Conservation (phyloP, 2,888 invertebrate species). For the Dermolepida albohirtum region DNA sequence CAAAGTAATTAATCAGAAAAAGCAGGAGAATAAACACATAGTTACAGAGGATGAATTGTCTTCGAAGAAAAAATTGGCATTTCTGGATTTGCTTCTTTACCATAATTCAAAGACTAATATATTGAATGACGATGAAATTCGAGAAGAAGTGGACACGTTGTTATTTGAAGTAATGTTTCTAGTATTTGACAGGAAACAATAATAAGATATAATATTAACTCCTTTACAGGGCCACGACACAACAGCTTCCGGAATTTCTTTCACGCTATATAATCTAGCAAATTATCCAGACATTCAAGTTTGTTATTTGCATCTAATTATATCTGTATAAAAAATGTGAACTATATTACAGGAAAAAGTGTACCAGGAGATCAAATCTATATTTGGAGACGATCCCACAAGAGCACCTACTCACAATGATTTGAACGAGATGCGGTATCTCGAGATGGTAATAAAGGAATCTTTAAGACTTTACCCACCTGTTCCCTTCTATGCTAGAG, state of each 20-base stretch:
- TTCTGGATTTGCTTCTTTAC: constrained; percentile 46
- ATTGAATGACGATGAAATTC: constrained; percentile 57
- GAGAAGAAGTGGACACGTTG: constrained; percentile 49
- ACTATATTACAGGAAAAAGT: constrained; percentile 58
- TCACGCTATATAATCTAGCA: constrained; percentile 61
- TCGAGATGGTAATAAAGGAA: constrained; percentile 69
- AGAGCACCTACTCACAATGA: constrained; percentile 57
- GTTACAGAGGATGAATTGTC: constrained; percentile 9
- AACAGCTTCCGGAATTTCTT: constrained; percentile 61
- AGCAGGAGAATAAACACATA: constrained; percentile 45
- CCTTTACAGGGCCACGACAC: constrained; percentile 51
- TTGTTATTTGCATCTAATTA: constrained; percentile 43
- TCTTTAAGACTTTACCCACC: constrained; percentile 68
- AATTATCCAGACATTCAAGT: constrained; percentile 59
- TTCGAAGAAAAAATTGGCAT: constrained; percentile 42
- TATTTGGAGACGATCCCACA: constrained; percentile 56
- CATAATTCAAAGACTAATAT: constrained; percentile 53
- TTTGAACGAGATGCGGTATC: constrained; percentile 68
- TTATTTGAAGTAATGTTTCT: constrained; percentile 45
- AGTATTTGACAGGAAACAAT: no score
- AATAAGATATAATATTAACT: no score
- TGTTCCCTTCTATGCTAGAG: constrained; percentile 67
- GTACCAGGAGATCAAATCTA: constrained; percentile 59
- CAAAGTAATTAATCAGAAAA: constrained; percentile 68
- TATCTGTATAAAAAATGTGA: no score